Conservation (phyloP, 64 coral and sea anemone species). For the Montipora efflorescens region DNA sequence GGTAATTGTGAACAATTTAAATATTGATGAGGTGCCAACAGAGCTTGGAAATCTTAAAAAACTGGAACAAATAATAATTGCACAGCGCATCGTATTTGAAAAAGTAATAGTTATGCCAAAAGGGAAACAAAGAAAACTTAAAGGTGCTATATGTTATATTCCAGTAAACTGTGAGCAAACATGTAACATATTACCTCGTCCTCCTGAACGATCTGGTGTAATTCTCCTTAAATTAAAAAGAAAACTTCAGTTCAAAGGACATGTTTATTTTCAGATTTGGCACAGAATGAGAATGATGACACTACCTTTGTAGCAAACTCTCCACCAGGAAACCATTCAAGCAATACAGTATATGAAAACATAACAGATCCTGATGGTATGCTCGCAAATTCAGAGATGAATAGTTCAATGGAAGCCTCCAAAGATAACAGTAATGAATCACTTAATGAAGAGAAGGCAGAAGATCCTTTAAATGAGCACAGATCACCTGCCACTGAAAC, state of each 20-base stretch:
- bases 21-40: not conserved
- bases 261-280: not conserved
- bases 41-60: not conserved
- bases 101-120: too few relatives aligned
- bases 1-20: not conserved
- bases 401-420: slow-evolving; percentile 10
- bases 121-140: too few relatives aligned
- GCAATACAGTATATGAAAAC: not conserved
- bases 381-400: slow-evolving; percentile 22
- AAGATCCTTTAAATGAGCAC: too few relatives aligned
- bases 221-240: too few relatives aligned
- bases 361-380: not conserved
- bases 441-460: too few relatives aligned
- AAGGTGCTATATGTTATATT: too few relatives aligned
- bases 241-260: too few relatives aligned
- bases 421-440: not conserved
- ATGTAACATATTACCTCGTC: too few relatives aligned
- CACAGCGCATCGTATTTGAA: too few relatives aligned
- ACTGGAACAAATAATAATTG: not conserved
- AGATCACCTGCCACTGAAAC: too few relatives aligned
- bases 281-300: not conserved
- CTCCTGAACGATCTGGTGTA: too few relatives aligned
- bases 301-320: slow-evolving; percentile 8
- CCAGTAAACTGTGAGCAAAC: too few relatives aligned
- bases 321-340: not conserved